Evolutionary conservation across 2,888 invertebrate genomes (phyloP), one percentile per base, ranked within the genome.

Genomic region (Holacanthella duospinosa): DNA sequence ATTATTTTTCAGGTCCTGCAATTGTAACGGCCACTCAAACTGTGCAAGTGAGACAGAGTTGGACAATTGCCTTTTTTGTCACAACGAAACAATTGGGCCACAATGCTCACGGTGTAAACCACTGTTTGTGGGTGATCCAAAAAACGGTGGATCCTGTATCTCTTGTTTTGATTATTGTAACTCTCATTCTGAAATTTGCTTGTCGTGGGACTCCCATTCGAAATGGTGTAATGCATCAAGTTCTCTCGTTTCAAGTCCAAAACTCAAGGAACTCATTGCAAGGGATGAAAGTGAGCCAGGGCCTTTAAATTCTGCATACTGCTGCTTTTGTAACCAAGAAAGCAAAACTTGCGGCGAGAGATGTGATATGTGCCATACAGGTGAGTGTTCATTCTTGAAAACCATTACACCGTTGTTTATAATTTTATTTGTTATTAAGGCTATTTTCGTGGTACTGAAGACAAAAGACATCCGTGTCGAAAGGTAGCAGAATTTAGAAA

Each of bases 1-100:
- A n/a, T n/a, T n/a, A n/a, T n/a, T n/a, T n/a, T n/a, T n/a, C n/a
- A n/a, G n/a, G n/a, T n/a, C n/a, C 27, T 28, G 95, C 77, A 86
- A 90, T 76, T 96, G 95, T 77, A 93, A 95, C 77, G 93, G 93
- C 0, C 93, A 95, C 79, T 88, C 93, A 63, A 84, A 93, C 76
- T 96, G 95, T 77, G 86, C 85, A 74, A 90, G 92, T 1, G 90
- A 90, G 6, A 88, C 90, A 75, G 86, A 86, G 74, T 81, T 91
- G 65, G 87, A 89, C 75, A 82, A 83, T 66, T 95, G 95, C 75
- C 79, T 86, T 43, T 81, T 87, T 76, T 95, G 95, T 75, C 85
- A 87, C 75, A 94, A 95, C 76, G 91, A 94, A 75, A 95, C 95
- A 1, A 88, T 88, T 87, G 94, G 93, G 3, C 82, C 82, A n/a